A percentile compares a stretch with the other conserved stretches of the same genome.
Conservation (phyloP, 2,113 vertebrate genomes). For the Eudorcas thomsonii region DNA sequence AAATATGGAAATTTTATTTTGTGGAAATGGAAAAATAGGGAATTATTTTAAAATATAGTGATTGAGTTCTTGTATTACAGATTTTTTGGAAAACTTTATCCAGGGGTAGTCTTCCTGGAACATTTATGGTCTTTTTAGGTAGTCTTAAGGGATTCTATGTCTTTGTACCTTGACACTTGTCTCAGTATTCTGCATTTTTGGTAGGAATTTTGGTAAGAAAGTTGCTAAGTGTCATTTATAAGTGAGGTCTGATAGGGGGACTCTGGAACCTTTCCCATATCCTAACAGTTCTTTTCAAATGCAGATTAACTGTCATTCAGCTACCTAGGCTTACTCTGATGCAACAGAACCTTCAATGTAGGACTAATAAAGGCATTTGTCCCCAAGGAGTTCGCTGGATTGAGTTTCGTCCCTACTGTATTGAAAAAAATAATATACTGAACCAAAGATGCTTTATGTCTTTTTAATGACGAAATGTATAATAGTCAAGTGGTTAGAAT, state of each 20-base stretch:
- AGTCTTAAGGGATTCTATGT: background rate
- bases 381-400: background rate
- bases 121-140: background rate
- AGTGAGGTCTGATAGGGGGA: background rate
- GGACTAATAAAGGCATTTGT: background rate
- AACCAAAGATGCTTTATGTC: background rate
- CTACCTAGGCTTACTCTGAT: background rate
- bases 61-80: background rate
- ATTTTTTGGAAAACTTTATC: background rate
- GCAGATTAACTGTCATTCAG: background rate
- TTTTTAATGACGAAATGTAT: background rate
- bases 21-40: background rate
- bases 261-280: background rate
- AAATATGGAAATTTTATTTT: constrained; percentile 9
- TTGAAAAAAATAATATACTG: background rate
- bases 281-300: constrained; percentile 26
- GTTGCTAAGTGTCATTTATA: background rate
- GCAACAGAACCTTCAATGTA: background rate
- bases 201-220: constrained; percentile 2
- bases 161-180: background rate
- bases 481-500: constrained; percentile 7
- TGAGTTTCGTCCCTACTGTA: background rate
- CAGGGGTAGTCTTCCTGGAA: background rate
- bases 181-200: constrained; percentile 15
- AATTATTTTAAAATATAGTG: background rate